Conservation (phyloP, 2,113 vertebrate genomes). For the Pterophyllum scalare region DNA sequence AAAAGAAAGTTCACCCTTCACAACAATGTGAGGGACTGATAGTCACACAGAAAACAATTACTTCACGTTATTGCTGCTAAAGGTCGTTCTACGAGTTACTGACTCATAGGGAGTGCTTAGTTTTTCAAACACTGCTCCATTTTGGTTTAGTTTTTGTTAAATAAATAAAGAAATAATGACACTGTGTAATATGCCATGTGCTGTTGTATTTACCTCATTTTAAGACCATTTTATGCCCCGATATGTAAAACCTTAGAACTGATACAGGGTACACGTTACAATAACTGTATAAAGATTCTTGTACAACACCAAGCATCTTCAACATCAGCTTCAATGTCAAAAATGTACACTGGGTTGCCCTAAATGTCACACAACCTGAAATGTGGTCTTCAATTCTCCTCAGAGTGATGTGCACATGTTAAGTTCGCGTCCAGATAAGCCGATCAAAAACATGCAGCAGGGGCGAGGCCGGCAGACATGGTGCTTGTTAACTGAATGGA, state of each 20-base stretch:
- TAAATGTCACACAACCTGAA: background rate
- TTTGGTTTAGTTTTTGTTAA: background rate
- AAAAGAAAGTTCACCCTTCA: background rate
- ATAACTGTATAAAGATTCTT: too few relatives aligned
- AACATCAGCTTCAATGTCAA: background rate
- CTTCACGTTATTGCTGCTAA: background rate
- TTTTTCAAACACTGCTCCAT: background rate
- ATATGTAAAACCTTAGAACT: background rate
- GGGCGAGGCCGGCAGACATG: background rate
- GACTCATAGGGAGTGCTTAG: background rate
- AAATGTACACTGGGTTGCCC: background rate
- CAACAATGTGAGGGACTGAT: background rate
- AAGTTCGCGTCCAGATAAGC: slow-evolving; percentile 39
- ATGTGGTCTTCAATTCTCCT: background rate
- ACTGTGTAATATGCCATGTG: background rate
- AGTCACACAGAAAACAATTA: background rate
- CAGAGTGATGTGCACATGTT: background rate
- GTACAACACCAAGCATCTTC: too few relatives aligned
- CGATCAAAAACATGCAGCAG: slow-evolving; percentile 23
- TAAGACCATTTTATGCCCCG: background rate
- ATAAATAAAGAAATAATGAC: background rate
- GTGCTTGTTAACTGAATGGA: slow-evolving; percentile 26
- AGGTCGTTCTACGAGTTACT: background rate
- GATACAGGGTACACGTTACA: background rate
- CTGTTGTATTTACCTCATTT: background rate